These are phyloP conservation scores for Drosophila bocki DNA, from an alignment of 1,140 invertebrate species.

Conservation along the genomic window DNA sequence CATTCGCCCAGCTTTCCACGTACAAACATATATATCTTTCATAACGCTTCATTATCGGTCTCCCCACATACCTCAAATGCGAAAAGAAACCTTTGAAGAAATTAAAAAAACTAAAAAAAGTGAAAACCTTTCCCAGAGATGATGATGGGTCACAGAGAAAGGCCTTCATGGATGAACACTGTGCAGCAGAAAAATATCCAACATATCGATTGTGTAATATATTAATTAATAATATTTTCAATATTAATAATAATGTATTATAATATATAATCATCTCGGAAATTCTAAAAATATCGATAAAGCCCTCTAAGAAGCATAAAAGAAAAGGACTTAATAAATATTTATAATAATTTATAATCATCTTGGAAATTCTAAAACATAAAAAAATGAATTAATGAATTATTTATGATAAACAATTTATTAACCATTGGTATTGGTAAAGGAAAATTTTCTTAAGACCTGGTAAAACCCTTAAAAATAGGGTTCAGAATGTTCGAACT, in stretches of 20 bases:
- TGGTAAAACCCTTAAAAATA: too few relatives aligned
- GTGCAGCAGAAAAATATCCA: background rate
- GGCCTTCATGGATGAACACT: slow-evolving; percentile 6
- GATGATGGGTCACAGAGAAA: slow-evolving; percentile 48
- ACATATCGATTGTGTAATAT: background rate
- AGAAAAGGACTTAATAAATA: background rate
- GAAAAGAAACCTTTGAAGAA: slow-evolving; percentile 41
- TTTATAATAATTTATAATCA: too few relatives aligned
- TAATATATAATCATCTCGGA: too few relatives aligned
- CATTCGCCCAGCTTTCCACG: slow-evolving; percentile 19
- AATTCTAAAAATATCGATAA: background rate
- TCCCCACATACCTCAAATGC: slow-evolving; percentile 34
- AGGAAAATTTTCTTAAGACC: too few relatives aligned
- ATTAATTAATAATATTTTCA: background rate
- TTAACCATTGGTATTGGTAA: too few relatives aligned
- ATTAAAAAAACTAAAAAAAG: slow-evolving; percentile 51
- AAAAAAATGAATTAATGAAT: background rate
- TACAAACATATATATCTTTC: slow-evolving; percentile 41
- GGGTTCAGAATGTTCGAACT: too few relatives aligned
- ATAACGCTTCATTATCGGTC: slow-evolving; percentile 63
- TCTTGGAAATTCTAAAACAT: too few relatives aligned
- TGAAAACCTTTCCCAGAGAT: slow-evolving; percentile 64
- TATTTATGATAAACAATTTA: too few relatives aligned
- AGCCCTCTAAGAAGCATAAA: background rate
- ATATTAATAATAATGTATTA: background rate